A percentile compares a stretch with the other conserved stretches of the same genome.
phyloP scores from a whole-genome alignment of 2,113 vertebrate genomes.

The Perognathus longimembris region DNA sequence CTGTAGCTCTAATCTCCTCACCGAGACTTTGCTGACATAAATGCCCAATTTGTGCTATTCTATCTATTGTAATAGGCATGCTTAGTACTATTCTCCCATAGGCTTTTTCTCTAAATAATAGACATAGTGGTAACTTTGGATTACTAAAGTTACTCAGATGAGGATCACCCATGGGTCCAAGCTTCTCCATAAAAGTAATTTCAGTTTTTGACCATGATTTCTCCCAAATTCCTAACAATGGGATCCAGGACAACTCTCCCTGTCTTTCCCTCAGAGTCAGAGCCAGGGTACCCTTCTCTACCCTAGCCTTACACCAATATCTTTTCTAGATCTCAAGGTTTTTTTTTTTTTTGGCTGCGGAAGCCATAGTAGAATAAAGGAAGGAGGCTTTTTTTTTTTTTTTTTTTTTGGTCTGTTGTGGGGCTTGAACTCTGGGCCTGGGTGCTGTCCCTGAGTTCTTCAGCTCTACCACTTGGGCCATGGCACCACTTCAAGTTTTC shows the following conservation, averaged over 20 bases:
- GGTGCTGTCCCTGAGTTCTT: no score
- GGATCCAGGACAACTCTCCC: background rate
- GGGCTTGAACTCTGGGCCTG: no score
- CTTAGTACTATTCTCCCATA: background rate
- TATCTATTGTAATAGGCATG: background rate
- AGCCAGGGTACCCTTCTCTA: background rate
- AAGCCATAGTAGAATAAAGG: background rate
- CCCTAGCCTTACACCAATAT: background rate
- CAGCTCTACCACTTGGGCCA: no score
- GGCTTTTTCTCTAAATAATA: background rate
- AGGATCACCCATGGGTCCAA: background rate
- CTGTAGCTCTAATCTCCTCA: background rate
- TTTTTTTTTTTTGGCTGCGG: background rate
- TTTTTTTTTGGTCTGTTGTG: no score
- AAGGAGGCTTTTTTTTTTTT: background rate
- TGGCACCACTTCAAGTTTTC: no score
- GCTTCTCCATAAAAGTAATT: background rate
- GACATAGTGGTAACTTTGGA: no score
- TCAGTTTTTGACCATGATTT: background rate
- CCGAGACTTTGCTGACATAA: background rate
- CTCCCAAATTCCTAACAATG: background rate
- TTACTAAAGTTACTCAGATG: background rate
- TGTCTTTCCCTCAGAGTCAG: background rate
- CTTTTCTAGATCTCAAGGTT: background rate
- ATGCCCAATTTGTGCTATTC: background rate